Conservation (phyloP, 1,140 invertebrate species). For the Hetaerina americana region DNA sequence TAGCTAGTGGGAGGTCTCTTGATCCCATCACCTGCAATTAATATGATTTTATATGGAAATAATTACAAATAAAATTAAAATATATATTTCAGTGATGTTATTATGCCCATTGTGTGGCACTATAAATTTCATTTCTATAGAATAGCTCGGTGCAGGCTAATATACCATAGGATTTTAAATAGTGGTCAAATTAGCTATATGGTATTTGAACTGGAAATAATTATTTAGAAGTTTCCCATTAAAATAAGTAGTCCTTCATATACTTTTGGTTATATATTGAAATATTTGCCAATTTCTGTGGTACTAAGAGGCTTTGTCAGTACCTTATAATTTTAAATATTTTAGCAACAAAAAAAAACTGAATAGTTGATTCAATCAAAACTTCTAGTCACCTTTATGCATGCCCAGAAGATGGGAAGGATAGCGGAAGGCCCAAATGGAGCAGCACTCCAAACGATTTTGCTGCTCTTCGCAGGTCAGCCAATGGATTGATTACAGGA, state of each 20-base stretch:
- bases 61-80: neutral
- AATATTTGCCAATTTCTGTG: neutral
- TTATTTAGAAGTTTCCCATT: no score
- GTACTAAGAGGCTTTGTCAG: neutral
- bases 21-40: conserved; percentile 76
- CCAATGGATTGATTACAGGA: conserved; percentile 67
- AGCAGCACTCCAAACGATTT: conserved; percentile 74
- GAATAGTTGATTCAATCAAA: no score
- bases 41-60: neutral
- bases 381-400: conserved; percentile 67
- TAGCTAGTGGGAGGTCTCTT: conserved; percentile 75
- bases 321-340: neutral
- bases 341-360: neutral
- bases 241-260: conserved; percentile 1
- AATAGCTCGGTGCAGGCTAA: no score
- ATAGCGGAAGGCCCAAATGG: conserved; percentile 94
- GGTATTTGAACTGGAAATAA: no score
- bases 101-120: no score
- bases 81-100: no score
- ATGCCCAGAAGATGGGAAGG: conserved; percentile 97
- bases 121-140: no score
- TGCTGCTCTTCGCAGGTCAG: conserved; percentile 42
- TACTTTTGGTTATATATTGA: neutral
- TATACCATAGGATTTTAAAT: no score
- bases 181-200: no score